Conservation (phyloP, 2,113 vertebrate species). For the Ictidomys tridecemlineatus region DNA sequence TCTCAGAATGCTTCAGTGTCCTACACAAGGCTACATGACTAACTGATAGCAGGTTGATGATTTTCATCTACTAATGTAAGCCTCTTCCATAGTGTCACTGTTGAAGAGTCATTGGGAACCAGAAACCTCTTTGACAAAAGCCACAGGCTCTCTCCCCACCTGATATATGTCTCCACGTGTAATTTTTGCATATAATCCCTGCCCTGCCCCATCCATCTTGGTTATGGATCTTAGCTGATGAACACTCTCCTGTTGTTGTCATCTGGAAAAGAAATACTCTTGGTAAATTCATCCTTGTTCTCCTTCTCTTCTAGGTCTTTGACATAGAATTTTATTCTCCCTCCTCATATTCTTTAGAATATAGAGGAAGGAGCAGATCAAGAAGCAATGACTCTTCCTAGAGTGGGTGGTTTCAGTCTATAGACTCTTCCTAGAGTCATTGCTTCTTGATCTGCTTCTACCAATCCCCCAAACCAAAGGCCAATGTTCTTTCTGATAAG, state of each 20-base stretch:
- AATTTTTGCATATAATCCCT: background rate
- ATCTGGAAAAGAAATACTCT: background rate
- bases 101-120: background rate
- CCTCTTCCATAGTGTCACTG: background rate
- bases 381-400: background rate
- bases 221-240: background rate
- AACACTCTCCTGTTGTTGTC: background rate
- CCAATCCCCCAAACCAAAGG: too few species aligned
- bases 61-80: background rate
- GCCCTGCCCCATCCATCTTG: background rate
- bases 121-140: background rate
- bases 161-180: background rate
- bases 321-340: background rate
- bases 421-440: too few species aligned
- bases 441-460: too few species aligned
- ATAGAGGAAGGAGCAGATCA: background rate
- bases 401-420: too few species aligned
- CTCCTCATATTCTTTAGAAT: background rate
- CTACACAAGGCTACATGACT: background rate
- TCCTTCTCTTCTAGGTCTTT: background rate
- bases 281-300: background rate
- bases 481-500: too few species aligned
- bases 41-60: background rate
- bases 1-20: background rate
- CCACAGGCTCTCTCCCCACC: background rate